Evolutionary conservation across 2,797 vertebrate species (phyloP).

Genomic region (Enteromius unitaeniatus): DNA sequence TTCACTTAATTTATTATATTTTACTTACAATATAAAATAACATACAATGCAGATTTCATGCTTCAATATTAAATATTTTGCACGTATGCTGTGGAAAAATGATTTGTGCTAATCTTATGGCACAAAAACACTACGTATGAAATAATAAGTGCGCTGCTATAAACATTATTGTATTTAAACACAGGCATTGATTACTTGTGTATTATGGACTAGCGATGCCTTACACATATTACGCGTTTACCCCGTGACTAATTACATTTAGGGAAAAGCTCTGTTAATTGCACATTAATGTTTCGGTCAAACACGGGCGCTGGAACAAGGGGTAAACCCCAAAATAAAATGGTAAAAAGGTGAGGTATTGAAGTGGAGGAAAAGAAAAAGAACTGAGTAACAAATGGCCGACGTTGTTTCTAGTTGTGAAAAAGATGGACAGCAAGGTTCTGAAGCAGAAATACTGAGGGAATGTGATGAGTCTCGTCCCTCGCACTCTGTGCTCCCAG

Average conservation of each 20-base stretch:
- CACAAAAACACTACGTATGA: slow-evolving; percentile 17
- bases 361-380: slow-evolving; percentile 53
- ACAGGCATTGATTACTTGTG: slow-evolving; percentile 30
- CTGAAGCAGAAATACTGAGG: slow-evolving; percentile 67
- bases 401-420: slow-evolving; percentile 77
- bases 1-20: neutral
- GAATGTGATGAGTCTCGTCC: slow-evolving; percentile 73
- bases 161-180: slow-evolving; percentile 23
- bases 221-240: slow-evolving; percentile 7
- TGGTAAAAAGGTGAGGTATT: slow-evolving; percentile 1
- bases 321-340: slow-evolving; percentile 8
- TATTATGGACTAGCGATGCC: slow-evolving; percentile 15
- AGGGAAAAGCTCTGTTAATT: slow-evolving; percentile 31
- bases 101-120: neutral
- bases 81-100: neutral
- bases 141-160: slow-evolving; percentile 15
- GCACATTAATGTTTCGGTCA: slow-evolving; percentile 14
- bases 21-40: neutral
- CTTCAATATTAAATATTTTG: neutral
- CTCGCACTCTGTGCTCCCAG: slow-evolving; percentile 61
- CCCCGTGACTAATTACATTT: slow-evolving; percentile 46
- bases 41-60: neutral
- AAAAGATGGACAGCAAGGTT: slow-evolving; percentile 75
- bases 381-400: slow-evolving; percentile 70
- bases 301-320: slow-evolving; percentile 1